These are phyloP conservation scores for Spatulosminthurus flaviceps DNA, from an alignment of 2,888 invertebrate species.

Conservation along the genomic window DNA sequence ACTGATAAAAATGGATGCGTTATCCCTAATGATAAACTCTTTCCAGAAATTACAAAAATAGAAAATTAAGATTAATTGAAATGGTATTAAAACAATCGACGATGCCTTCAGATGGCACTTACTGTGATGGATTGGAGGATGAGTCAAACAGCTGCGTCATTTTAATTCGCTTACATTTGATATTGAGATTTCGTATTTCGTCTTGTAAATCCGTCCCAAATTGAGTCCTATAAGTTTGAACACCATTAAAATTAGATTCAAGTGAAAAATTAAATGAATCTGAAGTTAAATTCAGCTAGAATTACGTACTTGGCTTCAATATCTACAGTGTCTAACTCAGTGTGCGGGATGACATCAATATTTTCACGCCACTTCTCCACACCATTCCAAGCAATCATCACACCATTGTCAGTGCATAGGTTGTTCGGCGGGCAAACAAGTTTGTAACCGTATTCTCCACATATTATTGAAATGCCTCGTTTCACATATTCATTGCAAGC, in stretches of 20 bases:
- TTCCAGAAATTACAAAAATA: too few species aligned
- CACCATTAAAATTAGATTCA: background rate
- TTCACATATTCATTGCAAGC: conserved; percentile 90
- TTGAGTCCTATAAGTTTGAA: conserved; percentile 67
- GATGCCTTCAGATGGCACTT: background rate
- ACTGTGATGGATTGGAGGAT: background rate
- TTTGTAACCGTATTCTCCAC: conserved; percentile 73
- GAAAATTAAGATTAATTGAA: too few species aligned
- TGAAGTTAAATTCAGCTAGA: background rate
- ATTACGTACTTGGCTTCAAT: conserved; percentile 69
- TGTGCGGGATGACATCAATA: conserved; percentile 67
- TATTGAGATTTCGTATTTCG: conserved; percentile 70
- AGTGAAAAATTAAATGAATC: background rate
- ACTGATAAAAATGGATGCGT: too few species aligned
- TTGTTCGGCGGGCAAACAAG: conserved; percentile 81
- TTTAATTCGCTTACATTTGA: conserved; percentile 70
- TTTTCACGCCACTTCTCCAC: conserved; percentile 76
- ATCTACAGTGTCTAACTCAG: conserved; percentile 72
- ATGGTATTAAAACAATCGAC: too few species aligned
- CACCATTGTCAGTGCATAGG: conserved; percentile 96
- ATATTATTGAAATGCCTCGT: conserved; percentile 75
- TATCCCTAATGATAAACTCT: too few species aligned
- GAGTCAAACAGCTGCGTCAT: conserved; percentile 49
- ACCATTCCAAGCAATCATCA: conserved; percentile 99
- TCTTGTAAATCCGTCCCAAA: conserved; percentile 73